A percentile compares a stretch with the other conserved stretches of the same genome.
Conservation (phyloP, 2,797 vertebrate species). For the Selene dorsalis region DNA sequence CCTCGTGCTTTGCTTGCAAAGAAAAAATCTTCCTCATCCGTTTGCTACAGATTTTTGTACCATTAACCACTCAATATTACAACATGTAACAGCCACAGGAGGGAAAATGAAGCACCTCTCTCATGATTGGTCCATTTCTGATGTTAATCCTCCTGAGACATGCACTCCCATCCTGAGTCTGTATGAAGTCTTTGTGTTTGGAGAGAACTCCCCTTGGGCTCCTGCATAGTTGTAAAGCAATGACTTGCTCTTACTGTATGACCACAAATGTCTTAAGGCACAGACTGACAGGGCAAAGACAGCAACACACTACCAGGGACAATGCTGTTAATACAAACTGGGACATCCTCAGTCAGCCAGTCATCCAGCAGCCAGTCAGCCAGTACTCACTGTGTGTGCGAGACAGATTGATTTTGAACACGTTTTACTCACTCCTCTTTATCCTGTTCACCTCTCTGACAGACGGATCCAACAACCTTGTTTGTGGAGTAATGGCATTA, state of each 20-base stretch:
- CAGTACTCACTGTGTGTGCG: background rate
- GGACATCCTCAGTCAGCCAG: background rate
- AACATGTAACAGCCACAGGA: constrained; percentile 27
- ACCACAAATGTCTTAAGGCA: constrained; percentile 39
- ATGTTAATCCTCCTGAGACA: constrained; percentile 56
- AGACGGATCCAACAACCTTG: constrained; percentile 37
- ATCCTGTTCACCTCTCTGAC: constrained; percentile 32
- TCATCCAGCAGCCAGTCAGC: background rate
- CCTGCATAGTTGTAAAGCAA: constrained; percentile 43
- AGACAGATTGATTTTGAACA: background rate
- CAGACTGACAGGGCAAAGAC: constrained; percentile 12
- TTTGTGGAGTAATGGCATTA: constrained; percentile 44
- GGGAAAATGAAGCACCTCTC: constrained; percentile 38
- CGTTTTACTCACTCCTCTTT: constrained; percentile 10
- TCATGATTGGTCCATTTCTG: constrained; percentile 53
- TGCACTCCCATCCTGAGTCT: constrained; percentile 55
- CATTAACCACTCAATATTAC: constrained; percentile 36
- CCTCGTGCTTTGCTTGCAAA: background rate
- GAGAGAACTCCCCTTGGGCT: constrained; percentile 45
- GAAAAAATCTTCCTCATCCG: background rate
- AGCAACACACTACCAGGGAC: constrained; percentile 6
- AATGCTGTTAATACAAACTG: constrained; percentile 7
- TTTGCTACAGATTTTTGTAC: constrained; percentile 4
- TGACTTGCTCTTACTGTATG: constrained; percentile 38
- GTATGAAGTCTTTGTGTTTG: constrained; percentile 68